These are phyloP conservation scores for Xerus rutilus DNA, from an alignment of 2,797 vertebrate species.

Conservation along the genomic window DNA sequence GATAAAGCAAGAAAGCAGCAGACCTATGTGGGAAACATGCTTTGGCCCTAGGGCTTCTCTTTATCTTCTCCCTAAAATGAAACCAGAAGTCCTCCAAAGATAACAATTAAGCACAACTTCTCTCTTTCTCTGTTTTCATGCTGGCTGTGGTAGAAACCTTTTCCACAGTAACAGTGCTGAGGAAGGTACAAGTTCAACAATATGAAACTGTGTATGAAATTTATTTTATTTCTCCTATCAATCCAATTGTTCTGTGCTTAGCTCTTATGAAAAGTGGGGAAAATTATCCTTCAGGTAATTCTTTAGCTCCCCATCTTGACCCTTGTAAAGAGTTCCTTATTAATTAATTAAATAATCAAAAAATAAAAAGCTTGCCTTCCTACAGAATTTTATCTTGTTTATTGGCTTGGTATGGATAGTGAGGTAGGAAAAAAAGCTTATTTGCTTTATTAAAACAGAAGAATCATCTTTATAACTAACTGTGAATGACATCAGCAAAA, in stretches of 20 bases:
- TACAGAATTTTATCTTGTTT: not conserved
- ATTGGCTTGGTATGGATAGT: not conserved
- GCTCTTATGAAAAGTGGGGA: not conserved
- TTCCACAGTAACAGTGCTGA: not conserved
- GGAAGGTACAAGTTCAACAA: not conserved
- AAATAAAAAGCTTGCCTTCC: not conserved
- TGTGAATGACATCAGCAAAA: not conserved
- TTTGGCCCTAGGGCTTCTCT: not conserved
- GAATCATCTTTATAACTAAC: not conserved
- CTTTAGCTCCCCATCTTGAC: not conserved
- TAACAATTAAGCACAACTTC: not conserved
- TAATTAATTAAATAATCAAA: conserved; percentile 38
- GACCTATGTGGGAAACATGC: not conserved
- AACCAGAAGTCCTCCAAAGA: conserved; percentile 26
- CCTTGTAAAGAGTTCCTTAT: not conserved
- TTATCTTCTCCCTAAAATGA: conserved; percentile 52
- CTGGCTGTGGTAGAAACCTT: not conserved
- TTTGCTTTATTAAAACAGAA: conserved; percentile 32
- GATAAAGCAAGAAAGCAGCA: conserved; percentile 26
- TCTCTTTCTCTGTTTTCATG: not conserved
- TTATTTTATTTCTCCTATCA: not conserved
- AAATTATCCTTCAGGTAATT: conserved; percentile 16
- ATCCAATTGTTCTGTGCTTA: not conserved
- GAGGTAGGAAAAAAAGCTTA: not conserved
- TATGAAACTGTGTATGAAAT: not conserved